A percentile compares a stretch with the other conserved stretches of the same genome.
Evolutionary conservation across 30 jellyfish, hydroid and myxozoan species (phyloP).

Genomic region (Hydractinia symbiolongicarpus): DNA sequence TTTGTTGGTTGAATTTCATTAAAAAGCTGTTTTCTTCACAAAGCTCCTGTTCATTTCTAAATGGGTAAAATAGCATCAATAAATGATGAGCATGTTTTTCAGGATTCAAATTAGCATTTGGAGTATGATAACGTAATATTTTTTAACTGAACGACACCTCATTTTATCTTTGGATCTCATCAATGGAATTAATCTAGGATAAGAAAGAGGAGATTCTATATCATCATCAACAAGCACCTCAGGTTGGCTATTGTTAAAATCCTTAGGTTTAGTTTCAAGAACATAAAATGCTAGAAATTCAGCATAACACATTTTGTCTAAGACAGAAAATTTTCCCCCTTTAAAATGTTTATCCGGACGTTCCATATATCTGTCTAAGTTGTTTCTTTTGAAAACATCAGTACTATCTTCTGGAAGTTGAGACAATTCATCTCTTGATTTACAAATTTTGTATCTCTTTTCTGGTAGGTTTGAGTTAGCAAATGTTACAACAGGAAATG

Average conservation of each 20-base stretch:
- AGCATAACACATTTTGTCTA: constrained; percentile 8
- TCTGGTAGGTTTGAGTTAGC: neutral
- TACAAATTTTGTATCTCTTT: neutral
- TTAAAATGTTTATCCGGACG: neutral
- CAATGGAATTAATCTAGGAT: neutral
- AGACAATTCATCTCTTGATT: neutral
- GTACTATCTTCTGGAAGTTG: constrained; percentile 14
- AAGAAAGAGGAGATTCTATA: neutral
- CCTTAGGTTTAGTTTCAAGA: constrained; percentile 2
- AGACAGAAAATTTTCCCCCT: neutral
- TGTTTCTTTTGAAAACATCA: neutral
- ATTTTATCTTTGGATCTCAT: constrained; percentile 1
- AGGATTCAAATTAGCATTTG: neutral
- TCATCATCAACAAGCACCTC: neutral
- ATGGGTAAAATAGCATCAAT: neutral
- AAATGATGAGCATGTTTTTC: constrained; percentile 5
- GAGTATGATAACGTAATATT: constrained; percentile 2
- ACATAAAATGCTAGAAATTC: neutral
- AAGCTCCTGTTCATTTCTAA: neutral
- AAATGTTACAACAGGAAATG: neutral
- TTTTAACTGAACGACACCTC: neutral
- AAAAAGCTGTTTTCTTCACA: neutral
- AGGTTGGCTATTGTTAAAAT: neutral
- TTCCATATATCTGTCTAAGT: constrained; percentile 1
- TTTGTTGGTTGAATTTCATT: too few species aligned